Evolutionary conservation across 2,888 invertebrate genomes (phyloP).

Genomic region (Tyria jacobaeae): DNA sequence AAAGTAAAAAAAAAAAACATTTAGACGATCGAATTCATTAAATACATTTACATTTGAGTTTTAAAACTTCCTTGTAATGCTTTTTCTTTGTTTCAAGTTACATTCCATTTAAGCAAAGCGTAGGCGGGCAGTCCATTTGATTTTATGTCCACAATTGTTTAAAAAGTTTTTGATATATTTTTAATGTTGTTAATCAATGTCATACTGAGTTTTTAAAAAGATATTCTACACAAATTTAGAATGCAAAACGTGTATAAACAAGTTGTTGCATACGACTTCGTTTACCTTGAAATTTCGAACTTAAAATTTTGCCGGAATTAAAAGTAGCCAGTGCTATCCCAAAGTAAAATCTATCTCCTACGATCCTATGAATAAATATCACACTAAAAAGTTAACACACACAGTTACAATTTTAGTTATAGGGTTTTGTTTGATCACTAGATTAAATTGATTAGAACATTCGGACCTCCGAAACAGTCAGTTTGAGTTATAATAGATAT

Average conservation of each 20-base stretch:
- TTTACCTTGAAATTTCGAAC: too few relatives aligned
- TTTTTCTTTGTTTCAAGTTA: conserved; percentile 4
- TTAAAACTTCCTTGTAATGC: neutral
- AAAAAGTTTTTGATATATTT: neutral
- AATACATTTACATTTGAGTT: neutral
- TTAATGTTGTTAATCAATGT: neutral
- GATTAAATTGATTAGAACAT: too few relatives aligned
- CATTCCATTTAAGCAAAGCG: conserved; percentile 3
- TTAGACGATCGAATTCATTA: neutral
- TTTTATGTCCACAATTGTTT: neutral
- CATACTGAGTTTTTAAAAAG: neutral
- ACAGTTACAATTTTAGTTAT: too few relatives aligned
- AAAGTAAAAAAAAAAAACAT: neutral
- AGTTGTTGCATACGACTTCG: too few relatives aligned
- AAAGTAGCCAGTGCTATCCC: too few relatives aligned
- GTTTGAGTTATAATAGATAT: too few relatives aligned
- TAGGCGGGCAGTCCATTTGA: neutral
- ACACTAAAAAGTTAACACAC: too few relatives aligned
- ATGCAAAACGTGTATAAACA: neutral
- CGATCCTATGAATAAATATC: too few relatives aligned
- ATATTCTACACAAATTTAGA: neutral
- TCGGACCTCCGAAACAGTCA: too few relatives aligned
- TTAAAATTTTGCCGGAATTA: too few relatives aligned
- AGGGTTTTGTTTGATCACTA: too few relatives aligned
- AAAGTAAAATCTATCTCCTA: too few relatives aligned